Base-by-base conservation (phyloP, 2,888 invertebrate genomes). In the Carabus problematicus region DNA sequence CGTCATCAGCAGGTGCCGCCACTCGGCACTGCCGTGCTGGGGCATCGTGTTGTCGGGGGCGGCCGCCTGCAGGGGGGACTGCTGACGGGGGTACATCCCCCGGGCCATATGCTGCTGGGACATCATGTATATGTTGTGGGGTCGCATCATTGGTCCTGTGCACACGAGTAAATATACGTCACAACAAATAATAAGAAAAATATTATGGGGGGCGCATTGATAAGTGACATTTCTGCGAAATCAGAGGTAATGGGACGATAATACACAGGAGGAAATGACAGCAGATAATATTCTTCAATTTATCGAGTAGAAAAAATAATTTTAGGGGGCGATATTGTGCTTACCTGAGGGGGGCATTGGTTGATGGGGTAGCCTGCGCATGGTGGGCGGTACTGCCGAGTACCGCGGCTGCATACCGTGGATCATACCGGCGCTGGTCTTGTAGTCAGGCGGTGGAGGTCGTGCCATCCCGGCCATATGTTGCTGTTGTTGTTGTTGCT, bases 381-480 rank as follows among this genome's bases (percentile, higher is more conserved):
- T 88, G 16, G 82, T 82, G n/a, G 85, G 83, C 66, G 83, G 82
- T 0, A 85, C 84, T 16, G 84, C 84, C 18, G 85, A 81, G 75
- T 85, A 81, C 54, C 81, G 74, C 4, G 80, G 79, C 71, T 77
- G 79, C 75, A 79, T 76, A 2, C 78, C 77, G 70, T 80, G 81
- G 79, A 76, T 82, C 79, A 76, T 82, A 81, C 79, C 82, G 83
- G 89, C 75, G 84, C 86, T 77, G 7, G 91, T 88, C 81, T 93
- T 94, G 82, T 94, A 94, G 80, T 94, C 94, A 1, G 94, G 94
- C 49, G 94, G 94, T 18, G 94, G 94, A 39, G 93, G 92, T 63
- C 92, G 85, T 18, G 85, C 84, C 72, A 79, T 74, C 3, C 70
- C 61, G 11, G 54, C 58, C 56, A 58, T 56, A 43, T 78, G 76